A percentile compares a stretch with the other conserved stretches of the same genome.
phyloP scores from a whole-genome alignment of 2,888 invertebrate genomes.

The Osmoderma eremita region DNA sequence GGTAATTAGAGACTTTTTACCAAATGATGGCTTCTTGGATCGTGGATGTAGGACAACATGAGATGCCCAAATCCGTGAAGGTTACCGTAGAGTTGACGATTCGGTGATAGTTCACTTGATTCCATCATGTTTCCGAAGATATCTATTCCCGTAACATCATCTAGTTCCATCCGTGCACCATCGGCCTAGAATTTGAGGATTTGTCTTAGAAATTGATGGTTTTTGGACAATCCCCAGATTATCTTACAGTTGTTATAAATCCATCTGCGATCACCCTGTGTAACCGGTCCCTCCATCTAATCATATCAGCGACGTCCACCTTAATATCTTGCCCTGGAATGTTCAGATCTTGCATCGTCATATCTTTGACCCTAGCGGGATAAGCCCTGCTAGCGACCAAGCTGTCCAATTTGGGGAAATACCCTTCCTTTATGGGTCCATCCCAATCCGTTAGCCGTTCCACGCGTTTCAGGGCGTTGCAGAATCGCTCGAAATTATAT shows the following conservation, averaged over 20 bases:
- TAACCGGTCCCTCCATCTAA: conserved; percentile 78
- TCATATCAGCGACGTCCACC: conserved; percentile 73
- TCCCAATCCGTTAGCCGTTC: conserved; percentile 71
- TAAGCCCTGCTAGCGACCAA: conserved; percentile 76
- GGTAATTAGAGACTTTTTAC: conserved; percentile 61
- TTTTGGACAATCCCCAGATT: conserved; percentile 25
- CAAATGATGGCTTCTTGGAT: conserved; percentile 78
- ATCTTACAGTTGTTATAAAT: conserved; percentile 66
- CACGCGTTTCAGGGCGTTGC: conserved; percentile 73
- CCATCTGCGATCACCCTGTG: conserved; percentile 74
- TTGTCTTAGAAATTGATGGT: neutral
- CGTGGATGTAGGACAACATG: conserved; percentile 78
- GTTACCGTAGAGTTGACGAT: conserved; percentile 77
- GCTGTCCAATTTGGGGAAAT: conserved; percentile 84
- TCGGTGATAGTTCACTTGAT: conserved; percentile 73
- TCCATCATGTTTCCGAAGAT: conserved; percentile 83
- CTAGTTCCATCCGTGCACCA: conserved; percentile 68
- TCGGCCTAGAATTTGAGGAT: conserved; percentile 63
- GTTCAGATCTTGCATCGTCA: conserved; percentile 69
- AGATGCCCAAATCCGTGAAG: conserved; percentile 84
- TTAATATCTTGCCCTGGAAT: conserved; percentile 74
- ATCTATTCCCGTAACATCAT: conserved; percentile 77
- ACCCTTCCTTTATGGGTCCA: conserved; percentile 76
- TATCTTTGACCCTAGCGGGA: conserved; percentile 73
- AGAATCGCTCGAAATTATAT: conserved; percentile 78